A percentile compares a stretch with the other conserved stretches of the same genome.
These are phyloP conservation scores for Pomacea maculata DNA, from an alignment of 1,140 invertebrate species.

Conservation along the genomic window DNA sequence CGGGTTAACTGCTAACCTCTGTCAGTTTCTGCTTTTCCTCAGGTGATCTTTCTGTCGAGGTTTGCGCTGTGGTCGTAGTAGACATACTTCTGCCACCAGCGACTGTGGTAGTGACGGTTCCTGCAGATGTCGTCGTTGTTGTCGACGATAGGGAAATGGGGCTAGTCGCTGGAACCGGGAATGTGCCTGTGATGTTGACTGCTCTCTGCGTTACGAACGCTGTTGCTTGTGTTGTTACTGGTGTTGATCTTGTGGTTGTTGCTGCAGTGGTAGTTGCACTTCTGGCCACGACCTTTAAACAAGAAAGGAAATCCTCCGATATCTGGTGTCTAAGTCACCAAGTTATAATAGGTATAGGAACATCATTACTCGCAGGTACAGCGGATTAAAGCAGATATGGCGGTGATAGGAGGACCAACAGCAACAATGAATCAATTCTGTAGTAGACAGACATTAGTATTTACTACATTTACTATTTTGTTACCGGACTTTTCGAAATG, in stretches of 20 bases:
- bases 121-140: conserved; percentile 5
- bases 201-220: neutral
- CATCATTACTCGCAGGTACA: too few relatives aligned
- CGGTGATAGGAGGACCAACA: too few relatives aligned
- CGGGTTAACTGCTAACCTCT: neutral
- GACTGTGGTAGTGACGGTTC: neutral
- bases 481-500: too few relatives aligned
- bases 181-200: neutral
- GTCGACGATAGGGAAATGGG: neutral
- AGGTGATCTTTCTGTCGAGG: conserved; percentile 1
- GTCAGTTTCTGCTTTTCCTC: conserved; percentile 13
- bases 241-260: neutral
- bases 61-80: neutral
- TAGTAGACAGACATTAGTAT: too few relatives aligned
- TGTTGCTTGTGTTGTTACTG: neutral
- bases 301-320: too few relatives aligned
- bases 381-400: too few relatives aligned
- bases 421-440: too few relatives aligned
- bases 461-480: too few relatives aligned
- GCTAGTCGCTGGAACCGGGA: neutral
- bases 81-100: neutral
- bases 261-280: neutral
- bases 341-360: too few relatives aligned
- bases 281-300: neutral
- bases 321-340: too few relatives aligned